Evolutionary conservation across 2,113 vertebrate species (phyloP).

Genomic region (Erinaceus europaeus): DNA sequence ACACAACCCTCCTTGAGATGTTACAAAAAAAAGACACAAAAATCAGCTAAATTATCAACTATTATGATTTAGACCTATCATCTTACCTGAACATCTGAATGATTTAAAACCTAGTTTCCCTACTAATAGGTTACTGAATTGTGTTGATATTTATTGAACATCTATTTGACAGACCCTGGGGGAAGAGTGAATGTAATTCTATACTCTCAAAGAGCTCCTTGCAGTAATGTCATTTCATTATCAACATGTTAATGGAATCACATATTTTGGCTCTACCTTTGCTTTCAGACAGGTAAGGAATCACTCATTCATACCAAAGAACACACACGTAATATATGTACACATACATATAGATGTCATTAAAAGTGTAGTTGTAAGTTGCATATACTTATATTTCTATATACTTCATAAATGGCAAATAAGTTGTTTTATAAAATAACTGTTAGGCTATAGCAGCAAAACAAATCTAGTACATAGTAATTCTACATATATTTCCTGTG

Average conservation of each 20-base stretch:
- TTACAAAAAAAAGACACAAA: constrained; percentile 24
- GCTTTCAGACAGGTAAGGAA: constrained; percentile 32
- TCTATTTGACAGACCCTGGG: neutral
- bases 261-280: constrained; percentile 22
- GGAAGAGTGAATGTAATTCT: constrained; percentile 23
- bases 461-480: neutral
- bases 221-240: constrained; percentile 23
- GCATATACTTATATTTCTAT: neutral
- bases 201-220: constrained; percentile 29
- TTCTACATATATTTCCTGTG: neutral
- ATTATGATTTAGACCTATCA: neutral
- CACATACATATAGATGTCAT: neutral
- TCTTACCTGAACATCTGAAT: constrained; percentile 9
- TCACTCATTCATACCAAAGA: neutral
- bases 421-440: constrained; percentile 6
- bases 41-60: neutral
- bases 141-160: constrained; percentile 15
- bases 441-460: neutral
- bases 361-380: constrained; percentile 32
- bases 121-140: neutral
- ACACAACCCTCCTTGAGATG: neutral
- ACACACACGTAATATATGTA: neutral
- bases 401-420: constrained; percentile 31
- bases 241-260: neutral
- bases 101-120: neutral